Evolutionary conservation across 2,888 invertebrate genomes (phyloP), one percentile per base, ranked within the genome.

Genomic region (Andrena trimmerana): DNA sequence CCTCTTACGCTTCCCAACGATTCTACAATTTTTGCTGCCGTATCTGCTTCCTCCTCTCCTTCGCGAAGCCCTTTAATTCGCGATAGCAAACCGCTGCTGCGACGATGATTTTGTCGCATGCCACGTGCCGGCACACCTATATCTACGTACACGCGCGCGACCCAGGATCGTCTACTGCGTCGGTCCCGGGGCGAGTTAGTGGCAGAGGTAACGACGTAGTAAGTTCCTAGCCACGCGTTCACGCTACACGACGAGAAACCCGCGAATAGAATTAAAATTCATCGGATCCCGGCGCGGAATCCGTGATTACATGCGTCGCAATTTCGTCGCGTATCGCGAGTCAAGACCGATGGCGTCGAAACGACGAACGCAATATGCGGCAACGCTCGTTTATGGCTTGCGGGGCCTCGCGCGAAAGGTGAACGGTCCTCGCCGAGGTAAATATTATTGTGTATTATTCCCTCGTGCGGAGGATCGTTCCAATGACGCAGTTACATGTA

Each of bases 221-320:
- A 88, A 76, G 73, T 68, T 81, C 59, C 68, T 74, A 68, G 76
- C 71, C 68, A 80, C 50, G 27, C 65, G 50, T 74, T 74, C 66
- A 66, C 82, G 75, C 54, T 42, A 68, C 20, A 27, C n/a, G 48
- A 24, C 20, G 36, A 16, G 50, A 33, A 31, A 75, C 48, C 13
- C 75, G 71, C 68, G 76, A 27, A 67, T 57, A n/a, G 76, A 87
- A 87, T 87, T 88, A 60, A 87, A 83, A 83, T 88, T 87, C 83
- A 77, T 2, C n/a, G 27, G 42, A 50, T 67, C 54, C 8, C 57
- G 27, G 63, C 63, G 20, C 67, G n/a, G 42, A 29, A 50, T 48
- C 52, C 36, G 13, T 48, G 60, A 59, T 29, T 27, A 65, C 50
- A 36, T 60, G 59, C 31, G 31, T 70, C 65, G 79, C 70, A 29